Conservation (phyloP, 2,113 vertebrate species). For the Pithys albifrons region DNA sequence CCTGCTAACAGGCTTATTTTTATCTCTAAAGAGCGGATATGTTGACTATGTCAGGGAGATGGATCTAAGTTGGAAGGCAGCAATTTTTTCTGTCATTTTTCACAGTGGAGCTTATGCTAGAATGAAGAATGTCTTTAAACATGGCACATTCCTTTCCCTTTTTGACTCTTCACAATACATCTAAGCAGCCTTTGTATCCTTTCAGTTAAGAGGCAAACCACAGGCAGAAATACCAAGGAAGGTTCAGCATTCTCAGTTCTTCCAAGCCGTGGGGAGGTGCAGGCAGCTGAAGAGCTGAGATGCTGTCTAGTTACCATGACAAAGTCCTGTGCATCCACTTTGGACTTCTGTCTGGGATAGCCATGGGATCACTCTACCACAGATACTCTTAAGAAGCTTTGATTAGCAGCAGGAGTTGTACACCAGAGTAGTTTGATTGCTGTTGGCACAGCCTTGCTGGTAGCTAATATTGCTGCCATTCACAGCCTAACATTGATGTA, state of each 20-base stretch:
- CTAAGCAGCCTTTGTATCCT: not conserved
- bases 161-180: not conserved
- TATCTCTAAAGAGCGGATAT: not conserved
- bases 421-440: not conserved
- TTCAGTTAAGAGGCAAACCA: not conserved
- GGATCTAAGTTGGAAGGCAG: conserved; percentile 24
- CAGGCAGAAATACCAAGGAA: not conserved
- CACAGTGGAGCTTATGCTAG: not conserved
- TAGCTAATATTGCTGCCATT: not conserved
- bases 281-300: not conserved
- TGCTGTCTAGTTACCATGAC: not conserved
- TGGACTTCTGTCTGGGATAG: not conserved
- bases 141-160: not conserved
- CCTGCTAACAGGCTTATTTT: conserved; percentile 43
- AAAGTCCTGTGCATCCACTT: not conserved
- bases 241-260: not conserved
- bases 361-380: not conserved
- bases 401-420: not conserved
- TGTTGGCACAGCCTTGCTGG: not conserved
- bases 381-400: not conserved
- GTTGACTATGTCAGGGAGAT: not conserved
- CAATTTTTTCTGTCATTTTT: conserved; percentile 14
- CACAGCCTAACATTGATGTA: not conserved
- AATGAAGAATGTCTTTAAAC: not conserved
- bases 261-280: not conserved